Percentiles rank a stretch among this genome's conserved stretches.
Conservation (phyloP, 2,888 invertebrate species). For the Ctena decussata region DNA sequence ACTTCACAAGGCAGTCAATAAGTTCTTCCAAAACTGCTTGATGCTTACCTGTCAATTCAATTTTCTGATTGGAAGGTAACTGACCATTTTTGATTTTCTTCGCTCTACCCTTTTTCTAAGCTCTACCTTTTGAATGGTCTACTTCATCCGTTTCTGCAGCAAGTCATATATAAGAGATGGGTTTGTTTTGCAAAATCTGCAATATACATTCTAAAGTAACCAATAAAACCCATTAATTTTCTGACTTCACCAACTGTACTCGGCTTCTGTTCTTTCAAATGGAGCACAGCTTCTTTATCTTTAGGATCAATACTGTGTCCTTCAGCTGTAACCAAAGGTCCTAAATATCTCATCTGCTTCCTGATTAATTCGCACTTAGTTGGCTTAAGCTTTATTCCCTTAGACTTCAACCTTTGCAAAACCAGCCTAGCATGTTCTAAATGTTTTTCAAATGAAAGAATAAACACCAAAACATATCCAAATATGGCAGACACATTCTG, state of each 20-base stretch:
- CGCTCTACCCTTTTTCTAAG: neutral
- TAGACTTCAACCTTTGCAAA: neutral
- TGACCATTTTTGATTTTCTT: neutral
- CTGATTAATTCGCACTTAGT: neutral
- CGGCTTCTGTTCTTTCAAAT: constrained; percentile 7
- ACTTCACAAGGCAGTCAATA: constrained; percentile 7
- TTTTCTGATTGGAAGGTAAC: constrained; percentile 4
- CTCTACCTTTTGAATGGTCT: neutral
- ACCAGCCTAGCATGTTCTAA: too few relatives aligned
- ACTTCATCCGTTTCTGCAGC: constrained; percentile 10
- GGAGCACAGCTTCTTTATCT: constrained; percentile 28
- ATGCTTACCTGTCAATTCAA: constrained; percentile 24
- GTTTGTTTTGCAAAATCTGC: neutral
- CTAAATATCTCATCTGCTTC: neutral
- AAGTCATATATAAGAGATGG: neutral
- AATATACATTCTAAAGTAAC: neutral
- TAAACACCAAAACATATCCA: constrained; percentile 51
- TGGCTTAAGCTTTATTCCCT: neutral
- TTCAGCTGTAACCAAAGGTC: constrained; percentile 5
- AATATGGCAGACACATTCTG: constrained; percentile 30
- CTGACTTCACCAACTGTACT: neutral
- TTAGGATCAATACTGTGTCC: constrained; percentile 33
- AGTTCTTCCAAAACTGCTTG: constrained; percentile 21
- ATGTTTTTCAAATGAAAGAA: too few relatives aligned
- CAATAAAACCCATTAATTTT: neutral